A percentile compares a stretch with the other conserved stretches of the same genome.
phyloP scores from a whole-genome alignment of 2,113 vertebrate species.

The Pampusana beccarii region DNA sequence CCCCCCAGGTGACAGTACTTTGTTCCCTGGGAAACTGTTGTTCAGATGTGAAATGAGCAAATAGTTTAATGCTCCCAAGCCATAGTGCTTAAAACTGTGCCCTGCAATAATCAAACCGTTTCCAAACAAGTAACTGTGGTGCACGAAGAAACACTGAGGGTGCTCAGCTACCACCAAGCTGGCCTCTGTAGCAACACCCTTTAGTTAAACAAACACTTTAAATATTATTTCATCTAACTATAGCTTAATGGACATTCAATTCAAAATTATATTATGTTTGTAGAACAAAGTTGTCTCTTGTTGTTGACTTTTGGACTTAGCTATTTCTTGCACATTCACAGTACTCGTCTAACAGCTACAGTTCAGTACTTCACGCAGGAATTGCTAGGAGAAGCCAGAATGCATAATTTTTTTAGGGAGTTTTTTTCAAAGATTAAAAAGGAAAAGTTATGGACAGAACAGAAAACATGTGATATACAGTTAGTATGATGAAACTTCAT shows the following conservation, averaged over 20 bases:
- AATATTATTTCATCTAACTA: neutral
- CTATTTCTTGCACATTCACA: neutral
- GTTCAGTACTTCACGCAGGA: neutral
- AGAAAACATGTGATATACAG: neutral
- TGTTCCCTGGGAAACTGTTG: neutral
- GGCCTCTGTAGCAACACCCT: neutral
- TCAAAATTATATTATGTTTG: neutral
- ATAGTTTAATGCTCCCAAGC: neutral
- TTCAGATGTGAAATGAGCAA: neutral
- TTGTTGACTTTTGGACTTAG: neutral
- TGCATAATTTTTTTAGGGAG: neutral
- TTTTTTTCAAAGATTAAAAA: neutral
- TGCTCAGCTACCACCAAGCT: neutral
- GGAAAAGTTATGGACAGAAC: neutral
- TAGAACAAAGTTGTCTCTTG: neutral
- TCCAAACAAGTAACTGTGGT: neutral
- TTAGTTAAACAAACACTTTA: neutral
- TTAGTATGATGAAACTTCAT: neutral
- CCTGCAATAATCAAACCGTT: neutral
- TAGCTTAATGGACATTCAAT: neutral
- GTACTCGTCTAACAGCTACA: neutral
- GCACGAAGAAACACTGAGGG: neutral
- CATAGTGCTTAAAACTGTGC: neutral
- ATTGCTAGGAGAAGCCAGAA: neutral
- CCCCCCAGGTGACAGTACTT: neutral